phyloP scores from a whole-genome alignment of 1,140 invertebrate species.

The Cecropterus lyciades region DNA sequence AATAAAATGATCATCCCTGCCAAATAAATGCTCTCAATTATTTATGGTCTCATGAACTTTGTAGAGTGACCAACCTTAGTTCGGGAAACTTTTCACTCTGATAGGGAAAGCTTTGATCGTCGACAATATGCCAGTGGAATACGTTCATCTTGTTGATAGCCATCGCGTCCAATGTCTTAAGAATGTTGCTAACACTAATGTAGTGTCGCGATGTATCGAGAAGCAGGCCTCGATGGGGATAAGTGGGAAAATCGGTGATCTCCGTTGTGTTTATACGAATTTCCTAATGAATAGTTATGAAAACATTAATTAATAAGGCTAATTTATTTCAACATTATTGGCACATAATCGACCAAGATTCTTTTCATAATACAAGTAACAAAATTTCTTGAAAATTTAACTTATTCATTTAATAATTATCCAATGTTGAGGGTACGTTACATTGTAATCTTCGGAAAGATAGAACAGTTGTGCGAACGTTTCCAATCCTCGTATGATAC shows the following conservation, averaged over 20 bases:
- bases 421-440: conserved; percentile 42
- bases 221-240: conserved; percentile 91
- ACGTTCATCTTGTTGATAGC: conserved; percentile 96
- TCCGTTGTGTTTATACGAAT: conserved; percentile 57
- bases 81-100: conserved; percentile 90
- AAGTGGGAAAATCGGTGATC: conserved; percentile 88
- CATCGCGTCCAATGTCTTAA: conserved; percentile 91
- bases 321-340: neutral
- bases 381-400: too few species aligned
- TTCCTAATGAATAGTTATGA: conserved; percentile 56
- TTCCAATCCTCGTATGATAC: conserved; percentile 91
- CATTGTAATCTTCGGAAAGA: conserved; percentile 63
- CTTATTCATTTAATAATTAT: too few species aligned
- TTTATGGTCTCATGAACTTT: too few species aligned
- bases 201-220: conserved; percentile 94
- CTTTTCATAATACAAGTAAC: too few species aligned
- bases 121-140: conserved; percentile 97
- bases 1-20: too few species aligned
- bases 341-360: too few species aligned
- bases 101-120: conserved; percentile 96
- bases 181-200: conserved; percentile 87
- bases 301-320: too few species aligned
- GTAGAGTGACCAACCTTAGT: conserved; percentile 84
- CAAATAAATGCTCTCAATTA: too few species aligned
- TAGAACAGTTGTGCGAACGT: conserved; percentile 90